Base-by-base conservation (phyloP, 2,888 invertebrate genomes). In the Lepidochitona cinerea region DNA sequence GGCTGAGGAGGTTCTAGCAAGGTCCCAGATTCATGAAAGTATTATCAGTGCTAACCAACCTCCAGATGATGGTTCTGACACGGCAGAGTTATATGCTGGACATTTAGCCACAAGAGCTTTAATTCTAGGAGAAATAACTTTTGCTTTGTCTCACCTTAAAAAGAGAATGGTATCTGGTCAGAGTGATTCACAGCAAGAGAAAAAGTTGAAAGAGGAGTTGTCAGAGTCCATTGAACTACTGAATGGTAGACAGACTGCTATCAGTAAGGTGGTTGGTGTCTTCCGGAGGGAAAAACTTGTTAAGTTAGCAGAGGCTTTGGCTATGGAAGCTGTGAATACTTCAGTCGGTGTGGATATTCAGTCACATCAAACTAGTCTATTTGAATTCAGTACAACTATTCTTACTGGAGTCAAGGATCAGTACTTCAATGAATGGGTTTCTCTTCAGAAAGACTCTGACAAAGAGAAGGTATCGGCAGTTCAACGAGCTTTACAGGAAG, bases 171-270 rank as follows among this genome's bases (percentile, higher is more conserved):
- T 93, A 81, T 92, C 92, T 59, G 93, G 93, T 35, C 93, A 93
- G 75, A 93, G 93, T 81, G 92, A 93, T 68, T 95, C 94, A 89
- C 95, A 95, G 90, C 92, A 93, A 35, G 93, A 93, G 74, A 94
- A 94, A 86, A 92, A 95, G 85, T 93, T 37, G 93, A 68, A 94
- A 4, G 18, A 66, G 29, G 37, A 66, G 35, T 37, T 66, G 9
- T 35, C 66, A 36, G 18, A 37, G 35, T 35, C 66, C 2, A 4
- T 66, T 18, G 66, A 66, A 18, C 35, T 23, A 4, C n/a, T 66
- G 29, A 35, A 66, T 32, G 12, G 29, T 59, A 23, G 59, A 29
- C 32, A 59, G 23, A 29, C 23, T 29, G 59, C 59, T 29, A 29
- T 59, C 12, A 14, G 29, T 4, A 59, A 59, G 26, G 59, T 32